Percentiles rank a stretch among this genome's conserved stretches.
Evolutionary conservation across 92 coral and sea anemone genomes (phyloP).

Genomic region (Siderastrea siderea): DNA sequence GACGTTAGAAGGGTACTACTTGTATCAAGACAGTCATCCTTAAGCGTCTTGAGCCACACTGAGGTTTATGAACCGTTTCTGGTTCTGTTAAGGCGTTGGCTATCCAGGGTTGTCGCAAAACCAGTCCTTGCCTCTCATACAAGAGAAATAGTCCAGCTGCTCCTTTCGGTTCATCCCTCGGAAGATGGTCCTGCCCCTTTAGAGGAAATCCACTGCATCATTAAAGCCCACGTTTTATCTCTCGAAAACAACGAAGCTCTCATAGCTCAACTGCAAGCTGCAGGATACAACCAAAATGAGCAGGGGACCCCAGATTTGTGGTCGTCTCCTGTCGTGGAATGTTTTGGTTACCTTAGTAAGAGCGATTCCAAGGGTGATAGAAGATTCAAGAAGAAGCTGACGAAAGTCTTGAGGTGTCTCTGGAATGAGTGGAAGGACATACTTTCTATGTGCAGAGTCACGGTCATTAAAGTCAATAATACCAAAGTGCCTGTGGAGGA

Average conservation of each 20-base stretch:
- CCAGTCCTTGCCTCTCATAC: slow-evolving; percentile 9
- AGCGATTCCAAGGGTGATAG: slow-evolving; percentile 12
- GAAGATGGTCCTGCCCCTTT: not conserved
- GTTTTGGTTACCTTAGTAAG: slow-evolving; percentile 34
- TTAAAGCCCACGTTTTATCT: slow-evolving; percentile 33
- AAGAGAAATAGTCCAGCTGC: not conserved
- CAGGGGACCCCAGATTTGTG: slow-evolving; percentile 36
- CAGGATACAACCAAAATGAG: slow-evolving; percentile 60
- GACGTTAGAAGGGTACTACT: not conserved
- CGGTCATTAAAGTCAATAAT: slow-evolving; percentile 23
- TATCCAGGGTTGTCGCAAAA: not conserved
- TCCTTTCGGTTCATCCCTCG: not conserved
- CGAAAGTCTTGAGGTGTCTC: slow-evolving; percentile 42
- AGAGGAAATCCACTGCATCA: not conserved
- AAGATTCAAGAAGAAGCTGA: too few relatives aligned
- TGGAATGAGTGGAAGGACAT: slow-evolving; percentile 68
- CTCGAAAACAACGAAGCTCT: slow-evolving; percentile 54
- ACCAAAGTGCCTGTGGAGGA: slow-evolving; percentile 23
- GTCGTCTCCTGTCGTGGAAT: slow-evolving; percentile 51
- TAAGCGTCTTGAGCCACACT: not conserved
- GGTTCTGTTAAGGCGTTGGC: slow-evolving; percentile 27
- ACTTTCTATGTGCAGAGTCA: slow-evolving; percentile 18
- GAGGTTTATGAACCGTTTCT: slow-evolving; percentile 14
- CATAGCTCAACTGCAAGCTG: too few relatives aligned
- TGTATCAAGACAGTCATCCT: not conserved